Base-by-base conservation (phyloP, 2,888 invertebrate genomes). In the Hypena proboscidalis region DNA sequence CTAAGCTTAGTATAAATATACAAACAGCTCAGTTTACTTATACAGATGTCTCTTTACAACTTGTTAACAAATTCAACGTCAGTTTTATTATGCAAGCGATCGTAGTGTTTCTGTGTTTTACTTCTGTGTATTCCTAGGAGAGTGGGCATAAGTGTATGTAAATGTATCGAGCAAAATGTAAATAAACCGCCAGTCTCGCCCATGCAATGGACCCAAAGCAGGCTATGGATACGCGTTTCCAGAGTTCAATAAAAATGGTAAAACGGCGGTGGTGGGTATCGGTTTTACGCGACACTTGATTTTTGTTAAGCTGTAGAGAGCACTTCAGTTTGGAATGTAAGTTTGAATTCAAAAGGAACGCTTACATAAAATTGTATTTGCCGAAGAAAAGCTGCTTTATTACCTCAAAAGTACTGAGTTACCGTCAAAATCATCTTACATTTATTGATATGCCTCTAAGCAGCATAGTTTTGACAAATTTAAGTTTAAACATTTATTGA, bases 151-250 rank as follows among this genome's bases (percentile, higher is more conserved):
- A 73, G 70, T 65, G 69, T 77, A 83, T 82, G 83, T 75, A 80
- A 83, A 83, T 82, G 70, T 75, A 73, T 73, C 69, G 72, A 60
- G 70, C 53, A 65, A 65, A 67, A 82, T 82, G 80, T 75, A 81
- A 83, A 83, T 81, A 73, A 72, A 65, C 66, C 57, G 46, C 52
- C 51, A 51, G 57, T 57, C 59, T 35, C 40, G 25, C 29, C n/a
- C 37, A 4, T 38, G 33, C 34, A 47, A 31, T 44, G 50, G 58
- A 43, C 43, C n/a, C 44, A 26, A 9, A 11, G 9, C 47, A 47
- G 38, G 38, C 41, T 34, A 34, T 17, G 33, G 48, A 36, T 39
- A 39, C 54, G 39, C 44, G 49, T 42, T 52, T 56, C 56, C 43
- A 53, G 40, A 44, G 47, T 48, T 44, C 46, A 47, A 37, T 32